Conservation (phyloP, 2,888 invertebrate genomes). For the Drosophila incognita region DNA sequence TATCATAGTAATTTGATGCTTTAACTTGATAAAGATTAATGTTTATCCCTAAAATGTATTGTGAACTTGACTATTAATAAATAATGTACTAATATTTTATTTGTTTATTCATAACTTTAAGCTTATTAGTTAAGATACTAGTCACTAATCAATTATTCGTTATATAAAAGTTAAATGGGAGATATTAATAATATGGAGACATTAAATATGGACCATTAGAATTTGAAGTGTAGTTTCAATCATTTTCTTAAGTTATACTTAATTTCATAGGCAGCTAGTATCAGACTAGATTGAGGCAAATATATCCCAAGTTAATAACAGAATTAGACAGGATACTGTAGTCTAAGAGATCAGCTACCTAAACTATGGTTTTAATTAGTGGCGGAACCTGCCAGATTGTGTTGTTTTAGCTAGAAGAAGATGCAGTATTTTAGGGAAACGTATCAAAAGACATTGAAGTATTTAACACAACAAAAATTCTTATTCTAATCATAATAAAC, state of each 20-base stretch:
- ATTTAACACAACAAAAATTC: fast-evolving
- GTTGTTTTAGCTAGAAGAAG: not conserved
- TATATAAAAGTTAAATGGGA: not conserved
- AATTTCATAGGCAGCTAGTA: fast-evolving
- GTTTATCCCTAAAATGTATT: not conserved
- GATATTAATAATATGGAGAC: not conserved
- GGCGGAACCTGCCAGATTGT: not conserved
- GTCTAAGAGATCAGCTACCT: not conserved
- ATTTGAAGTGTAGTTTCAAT: not conserved
- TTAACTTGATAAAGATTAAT: not conserved
- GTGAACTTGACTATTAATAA: not conserved
- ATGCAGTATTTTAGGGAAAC: not conserved
- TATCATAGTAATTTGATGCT: not conserved
- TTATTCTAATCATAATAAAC: not conserved
- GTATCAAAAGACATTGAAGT: not conserved
- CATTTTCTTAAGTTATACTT: not conserved
- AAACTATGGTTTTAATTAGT: not conserved
- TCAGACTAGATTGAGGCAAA: not conserved
- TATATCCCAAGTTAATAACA: not conserved
- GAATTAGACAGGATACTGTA: not conserved
- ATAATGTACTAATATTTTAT: not conserved
- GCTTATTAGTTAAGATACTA: too few species aligned
- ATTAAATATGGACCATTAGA: not conserved
- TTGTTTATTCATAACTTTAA: not conserved
- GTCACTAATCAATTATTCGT: not conserved